These are phyloP conservation scores for Coracopsis vasa DNA, from an alignment of 2,113 vertebrate genomes.

Conservation along the genomic window DNA sequence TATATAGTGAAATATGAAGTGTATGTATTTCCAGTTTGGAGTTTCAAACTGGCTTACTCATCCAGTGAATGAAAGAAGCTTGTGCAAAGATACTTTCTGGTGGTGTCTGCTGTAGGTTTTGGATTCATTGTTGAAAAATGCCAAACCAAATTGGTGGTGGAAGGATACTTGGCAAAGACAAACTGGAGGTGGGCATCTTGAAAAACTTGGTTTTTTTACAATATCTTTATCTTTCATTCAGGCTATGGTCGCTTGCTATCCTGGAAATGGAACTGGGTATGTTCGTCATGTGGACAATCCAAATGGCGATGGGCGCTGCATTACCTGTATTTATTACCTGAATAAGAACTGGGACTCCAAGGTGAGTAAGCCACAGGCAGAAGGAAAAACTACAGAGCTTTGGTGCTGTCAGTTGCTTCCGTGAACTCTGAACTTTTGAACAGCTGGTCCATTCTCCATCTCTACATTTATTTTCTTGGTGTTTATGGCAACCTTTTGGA, in stretches of 20 bases:
- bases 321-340: constrained; percentile 92
- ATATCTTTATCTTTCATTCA: constrained; percentile 55
- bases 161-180: background rate
- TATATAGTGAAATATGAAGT: background rate
- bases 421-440: background rate
- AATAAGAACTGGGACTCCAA: constrained; percentile 92
- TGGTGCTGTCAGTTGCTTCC: background rate
- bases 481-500: background rate
- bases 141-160: background rate
- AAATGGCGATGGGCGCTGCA: constrained; percentile 86
- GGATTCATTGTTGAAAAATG: background rate
- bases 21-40: background rate
- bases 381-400: background rate
- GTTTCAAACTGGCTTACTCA: background rate
- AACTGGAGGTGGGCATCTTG: background rate
- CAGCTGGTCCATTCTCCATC: background rate
- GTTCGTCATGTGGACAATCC: constrained; percentile 92
- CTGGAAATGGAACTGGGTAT: constrained; percentile 88
- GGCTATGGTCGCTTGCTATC: constrained; percentile 92
- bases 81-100: background rate
- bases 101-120: background rate
- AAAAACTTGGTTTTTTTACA: background rate
- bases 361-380: constrained; percentile 65
- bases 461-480: background rate
- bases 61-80: background rate